These are phyloP conservation scores for Megaceryle torquata DNA, from an alignment of 2,113 vertebrate species.

Conservation along the genomic window DNA sequence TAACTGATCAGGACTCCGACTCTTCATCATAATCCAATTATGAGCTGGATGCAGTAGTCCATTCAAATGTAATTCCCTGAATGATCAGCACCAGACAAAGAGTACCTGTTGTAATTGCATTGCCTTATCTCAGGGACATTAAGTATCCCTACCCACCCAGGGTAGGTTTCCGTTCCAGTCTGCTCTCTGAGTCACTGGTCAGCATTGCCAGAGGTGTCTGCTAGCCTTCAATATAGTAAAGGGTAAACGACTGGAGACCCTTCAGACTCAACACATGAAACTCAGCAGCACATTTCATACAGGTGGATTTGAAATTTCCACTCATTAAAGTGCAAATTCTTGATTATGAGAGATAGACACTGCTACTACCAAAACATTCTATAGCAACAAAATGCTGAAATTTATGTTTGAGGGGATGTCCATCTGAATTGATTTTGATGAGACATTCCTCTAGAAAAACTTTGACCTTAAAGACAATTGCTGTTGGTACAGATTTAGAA, in stretches of 20 bases:
- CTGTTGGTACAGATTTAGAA: not conserved
- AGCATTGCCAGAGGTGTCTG: not conserved
- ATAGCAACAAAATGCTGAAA: not conserved
- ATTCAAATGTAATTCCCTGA: conserved; percentile 11
- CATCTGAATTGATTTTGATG: not conserved
- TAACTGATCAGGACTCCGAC: not conserved
- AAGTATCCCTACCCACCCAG: not conserved
- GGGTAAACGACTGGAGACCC: not conserved
- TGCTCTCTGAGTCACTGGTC: not conserved
- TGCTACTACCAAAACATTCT: not conserved
- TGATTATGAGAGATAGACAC: not conserved
- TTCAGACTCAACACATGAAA: not conserved
- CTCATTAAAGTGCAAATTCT: not conserved
- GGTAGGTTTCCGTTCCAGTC: not conserved
- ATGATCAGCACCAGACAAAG: not conserved
- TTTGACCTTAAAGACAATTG: not conserved
- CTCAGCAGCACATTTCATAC: not conserved
- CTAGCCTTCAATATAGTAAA: not conserved
- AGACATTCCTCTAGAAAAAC: not conserved
- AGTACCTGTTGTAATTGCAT: conserved; percentile 23
- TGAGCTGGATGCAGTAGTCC: not conserved
- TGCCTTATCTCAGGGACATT: conserved; percentile 22
- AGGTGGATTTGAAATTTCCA: not conserved
- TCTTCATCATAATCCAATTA: conserved; percentile 36
- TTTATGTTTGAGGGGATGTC: not conserved